Percentiles rank a stretch among this genome's conserved stretches.
Conservation (phyloP, 2,113 vertebrate species). For the Rattus rattus region DNA sequence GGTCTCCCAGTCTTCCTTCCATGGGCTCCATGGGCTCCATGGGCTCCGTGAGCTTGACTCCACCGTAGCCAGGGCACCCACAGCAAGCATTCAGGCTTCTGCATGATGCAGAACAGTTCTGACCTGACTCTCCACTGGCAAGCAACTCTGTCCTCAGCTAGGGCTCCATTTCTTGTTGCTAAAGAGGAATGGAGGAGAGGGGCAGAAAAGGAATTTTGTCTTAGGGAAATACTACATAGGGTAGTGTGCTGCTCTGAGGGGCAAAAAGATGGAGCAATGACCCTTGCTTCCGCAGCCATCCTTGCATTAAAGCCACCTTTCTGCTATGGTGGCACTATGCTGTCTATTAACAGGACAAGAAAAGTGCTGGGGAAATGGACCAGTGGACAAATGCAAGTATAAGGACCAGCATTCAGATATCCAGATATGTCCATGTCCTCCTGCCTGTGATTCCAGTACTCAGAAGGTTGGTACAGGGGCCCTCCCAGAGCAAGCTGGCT, state of each 20-base stretch:
- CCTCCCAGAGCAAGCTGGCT: too few species aligned
- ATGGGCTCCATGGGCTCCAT: background rate
- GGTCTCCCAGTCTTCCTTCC: background rate
- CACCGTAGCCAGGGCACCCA: background rate
- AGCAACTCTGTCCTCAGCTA: background rate
- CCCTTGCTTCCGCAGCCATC: background rate
- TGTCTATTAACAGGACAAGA: background rate
- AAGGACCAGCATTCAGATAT: background rate
- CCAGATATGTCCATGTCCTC: too few species aligned
- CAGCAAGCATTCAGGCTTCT: background rate
- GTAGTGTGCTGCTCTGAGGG: background rate
- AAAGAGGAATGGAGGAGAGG: accelerated
- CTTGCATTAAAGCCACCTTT: background rate
- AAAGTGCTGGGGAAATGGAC: background rate
- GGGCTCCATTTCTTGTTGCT: background rate
- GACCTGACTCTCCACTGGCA: background rate
- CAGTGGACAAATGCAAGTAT: background rate
- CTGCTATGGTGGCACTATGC: accelerated
- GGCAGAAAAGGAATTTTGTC: background rate
- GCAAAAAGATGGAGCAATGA: background rate
- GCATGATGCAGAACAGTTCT: background rate
- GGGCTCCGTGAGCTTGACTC: background rate
- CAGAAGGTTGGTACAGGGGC: background rate
- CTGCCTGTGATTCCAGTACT: background rate
- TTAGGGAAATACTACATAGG: background rate